A percentile compares a stretch with the other conserved stretches of the same genome.
These are phyloP conservation scores for Emydura subglobosa DNA, from an alignment of 2,113 vertebrate species.

Conservation along the genomic window DNA sequence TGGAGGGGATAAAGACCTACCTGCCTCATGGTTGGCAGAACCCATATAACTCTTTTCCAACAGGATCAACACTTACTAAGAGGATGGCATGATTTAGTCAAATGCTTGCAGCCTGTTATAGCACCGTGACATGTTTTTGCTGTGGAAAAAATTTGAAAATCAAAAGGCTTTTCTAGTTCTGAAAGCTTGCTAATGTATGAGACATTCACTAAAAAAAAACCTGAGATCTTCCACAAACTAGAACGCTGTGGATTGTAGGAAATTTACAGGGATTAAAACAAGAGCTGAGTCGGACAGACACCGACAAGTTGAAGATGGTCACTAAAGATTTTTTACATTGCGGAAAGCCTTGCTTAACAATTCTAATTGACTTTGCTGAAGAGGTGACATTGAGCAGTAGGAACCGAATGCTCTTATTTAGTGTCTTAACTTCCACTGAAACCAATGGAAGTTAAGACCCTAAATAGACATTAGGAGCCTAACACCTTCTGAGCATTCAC, in stretches of 20 bases:
- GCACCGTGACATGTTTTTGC: neutral
- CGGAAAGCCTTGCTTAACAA: neutral
- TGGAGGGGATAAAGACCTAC: neutral
- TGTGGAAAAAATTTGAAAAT: neutral
- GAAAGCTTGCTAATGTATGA: neutral
- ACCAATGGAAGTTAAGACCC: neutral
- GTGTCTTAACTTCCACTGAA: neutral
- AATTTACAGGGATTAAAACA: neutral
- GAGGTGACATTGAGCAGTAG: neutral
- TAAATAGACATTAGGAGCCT: too few species aligned
- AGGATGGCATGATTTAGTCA: neutral
- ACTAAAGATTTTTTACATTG: neutral
- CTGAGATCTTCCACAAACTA: neutral
- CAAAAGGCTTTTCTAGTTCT: neutral
- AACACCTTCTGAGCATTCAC: neutral
- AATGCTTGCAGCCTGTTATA: neutral
- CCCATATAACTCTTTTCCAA: neutral
- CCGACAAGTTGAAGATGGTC: neutral
- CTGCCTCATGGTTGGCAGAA: neutral
- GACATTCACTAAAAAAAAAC: neutral
- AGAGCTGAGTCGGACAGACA: neutral
- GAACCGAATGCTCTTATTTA: neutral
- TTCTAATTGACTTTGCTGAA: neutral
- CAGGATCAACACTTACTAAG: neutral
- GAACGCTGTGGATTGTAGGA: neutral